Conservation (phyloP, 2,113 vertebrate genomes). For the Indri indri region DNA sequence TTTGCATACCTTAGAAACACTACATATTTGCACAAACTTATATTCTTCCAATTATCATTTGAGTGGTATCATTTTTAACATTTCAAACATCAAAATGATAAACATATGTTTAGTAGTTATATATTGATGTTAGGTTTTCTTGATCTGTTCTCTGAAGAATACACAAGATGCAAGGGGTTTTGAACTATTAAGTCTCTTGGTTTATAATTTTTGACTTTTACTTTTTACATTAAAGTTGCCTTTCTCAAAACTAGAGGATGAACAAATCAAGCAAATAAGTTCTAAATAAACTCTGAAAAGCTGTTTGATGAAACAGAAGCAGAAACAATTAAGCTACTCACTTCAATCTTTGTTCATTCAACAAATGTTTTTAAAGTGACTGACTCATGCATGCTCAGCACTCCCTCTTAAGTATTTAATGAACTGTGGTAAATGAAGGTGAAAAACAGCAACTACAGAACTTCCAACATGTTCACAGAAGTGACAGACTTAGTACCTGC, state of each 20-base stretch:
- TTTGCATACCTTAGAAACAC: conserved; percentile 16
- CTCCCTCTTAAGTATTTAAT: neutral
- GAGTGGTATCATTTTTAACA: neutral
- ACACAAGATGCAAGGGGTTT: neutral
- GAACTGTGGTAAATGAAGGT: neutral
- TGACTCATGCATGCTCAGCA: neutral
- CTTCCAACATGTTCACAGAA: neutral
- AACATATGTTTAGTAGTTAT: neutral
- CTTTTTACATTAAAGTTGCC: neutral
- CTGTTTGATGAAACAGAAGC: neutral
- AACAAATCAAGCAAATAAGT: neutral
- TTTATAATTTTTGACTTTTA: conserved; percentile 5
- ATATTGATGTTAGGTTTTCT: neutral
- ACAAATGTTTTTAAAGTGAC: neutral
- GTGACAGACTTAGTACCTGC: neutral
- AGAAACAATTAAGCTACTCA: neutral
- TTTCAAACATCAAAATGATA: conserved; percentile 2
- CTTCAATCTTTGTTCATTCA: neutral
- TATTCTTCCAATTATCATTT: neutral
- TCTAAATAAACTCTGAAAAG: conserved; percentile 17
- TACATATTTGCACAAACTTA: neutral
- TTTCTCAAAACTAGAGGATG: conserved; percentile 14
- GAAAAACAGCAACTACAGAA: neutral
- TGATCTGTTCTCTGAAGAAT: neutral
- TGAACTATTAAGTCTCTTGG: neutral